Evolutionary conservation across 2,888 invertebrate genomes (phyloP), one percentile per base, ranked within the genome.

Genomic region (Geophilus truncorum): DNA sequence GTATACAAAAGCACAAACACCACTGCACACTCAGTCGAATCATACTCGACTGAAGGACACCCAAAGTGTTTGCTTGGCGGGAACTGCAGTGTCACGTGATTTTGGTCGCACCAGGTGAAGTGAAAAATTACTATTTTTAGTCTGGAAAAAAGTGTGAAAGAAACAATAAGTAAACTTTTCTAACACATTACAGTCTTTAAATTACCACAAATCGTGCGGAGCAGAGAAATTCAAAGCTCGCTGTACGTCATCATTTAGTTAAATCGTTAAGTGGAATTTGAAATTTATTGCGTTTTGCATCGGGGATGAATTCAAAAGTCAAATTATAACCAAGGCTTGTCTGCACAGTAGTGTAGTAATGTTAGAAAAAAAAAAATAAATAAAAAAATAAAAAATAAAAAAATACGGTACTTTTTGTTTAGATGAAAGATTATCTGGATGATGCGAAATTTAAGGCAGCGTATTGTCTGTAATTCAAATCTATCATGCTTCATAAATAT

Each of bases 31-130:
- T 57, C 21, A 57, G 57, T 23, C 57, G 57, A 57, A 57, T 57
- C 57, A 57, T 57, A 57, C 57, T 57, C 57, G 57, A 57, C 57
- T 57, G 57, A 57, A 57, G 57, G 57, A 57, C 57, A 57, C 57
- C 57, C 57, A 57, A 57, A 57, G 57, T 57, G 57, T 57, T 57
- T 57, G 57, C 57, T 57, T 57, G 57, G 57, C 57, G 57, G 57
- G 57, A 57, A 57, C 57, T 57, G 7, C 57, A 57, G 10, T 57
- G 57, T 57, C 57, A 57, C 57, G 57, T 57, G 57, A 57, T 57
- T 57, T 57, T 40, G 21, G 57, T 57, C 57, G 57, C 57, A 57
- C 57, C 57, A 57, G 57, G 57, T 57, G 57, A 57, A 57, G 57
- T 57, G 21, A 57, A 57, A 57, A 57, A 57, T 57, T 21, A 57